Percentiles rank a stretch among this genome's conserved stretches.
phyloP scores from a whole-genome alignment of 2,113 vertebrate species.

The Halcyon malimbica region DNA sequence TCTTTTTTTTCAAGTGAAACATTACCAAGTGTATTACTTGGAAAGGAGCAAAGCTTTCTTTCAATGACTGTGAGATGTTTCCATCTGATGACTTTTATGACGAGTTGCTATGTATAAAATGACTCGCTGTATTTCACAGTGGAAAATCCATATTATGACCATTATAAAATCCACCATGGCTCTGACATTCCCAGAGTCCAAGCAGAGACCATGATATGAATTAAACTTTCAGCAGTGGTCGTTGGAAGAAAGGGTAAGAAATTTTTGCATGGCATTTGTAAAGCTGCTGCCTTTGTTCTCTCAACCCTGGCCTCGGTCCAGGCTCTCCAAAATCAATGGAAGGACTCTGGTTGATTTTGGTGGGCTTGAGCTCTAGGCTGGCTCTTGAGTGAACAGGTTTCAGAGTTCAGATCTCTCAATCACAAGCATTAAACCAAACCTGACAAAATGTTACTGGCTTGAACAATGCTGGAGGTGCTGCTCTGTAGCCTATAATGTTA shows the following conservation, averaged over 20 bases:
- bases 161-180: not conserved
- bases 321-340: not conserved
- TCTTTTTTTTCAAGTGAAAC: not conserved
- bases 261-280: not conserved
- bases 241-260: not conserved
- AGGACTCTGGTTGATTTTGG: not conserved
- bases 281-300: not conserved
- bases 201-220: not conserved
- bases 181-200: not conserved
- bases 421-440: not conserved
- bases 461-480: not conserved
- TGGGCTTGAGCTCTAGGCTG: not conserved
- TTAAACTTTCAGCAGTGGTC: not conserved
- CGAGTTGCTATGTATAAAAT: not conserved
- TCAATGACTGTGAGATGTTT: not conserved
- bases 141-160: not conserved
- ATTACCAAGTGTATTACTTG: constrained; percentile 9
- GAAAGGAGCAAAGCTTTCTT: not conserved
- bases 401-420: not conserved
- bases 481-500: not conserved
- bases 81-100: not conserved
- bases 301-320: not conserved
- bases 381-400: not conserved
- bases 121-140: not conserved
- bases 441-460: not conserved